Base-by-base conservation (phyloP, 2,797 vertebrate species). In the Sebastes oblongus region DNA sequence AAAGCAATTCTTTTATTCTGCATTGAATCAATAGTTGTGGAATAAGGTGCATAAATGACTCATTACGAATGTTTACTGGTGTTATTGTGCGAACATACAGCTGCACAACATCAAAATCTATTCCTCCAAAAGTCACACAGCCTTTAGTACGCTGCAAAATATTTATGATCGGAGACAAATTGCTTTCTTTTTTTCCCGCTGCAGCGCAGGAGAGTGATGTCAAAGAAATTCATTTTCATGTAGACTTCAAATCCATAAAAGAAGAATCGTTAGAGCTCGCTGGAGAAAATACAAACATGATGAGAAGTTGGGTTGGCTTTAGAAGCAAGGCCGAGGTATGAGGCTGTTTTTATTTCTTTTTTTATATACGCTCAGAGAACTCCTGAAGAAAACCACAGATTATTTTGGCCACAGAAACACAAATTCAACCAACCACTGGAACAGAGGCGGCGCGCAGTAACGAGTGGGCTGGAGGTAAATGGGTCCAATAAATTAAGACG, bases 161-260 rank as follows among this genome's bases (percentile, higher is more conserved):
- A 86, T 88, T 85, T 72, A 84, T 81, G 72, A 85, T 82, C 75
- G 74, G 56, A 80, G 66, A 86, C 56, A 75, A 86, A 86, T 79
- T 82, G 72, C 39, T 78, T 83, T 67, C 22, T 77, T 65, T 78
- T 75, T 73, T 75, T 61, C 20, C 62, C 66, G 61, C 61, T 67
- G 14, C 27, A 59, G 58, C n/a, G 56, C 5, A 69, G 59, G 18
- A 81, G 76, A 81, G 71, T 54, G 61, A 81, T 75, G 61, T 77
- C 64, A 76, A 72, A 82, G 58, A 88, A 87, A 86, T 79, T 75
- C 32, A 61, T 73, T 86, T 65, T 83, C 75, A 75, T 72, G 54
- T 58, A 61, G 56, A 66, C 67, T 77, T 78, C 61, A 78, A 32
- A 73, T 82, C 39, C 66, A 76, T 80, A 67, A 77, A 82, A 84